phyloP scores from a whole-genome alignment of 2,797 vertebrate genomes.

The Gallinago stenura region DNA sequence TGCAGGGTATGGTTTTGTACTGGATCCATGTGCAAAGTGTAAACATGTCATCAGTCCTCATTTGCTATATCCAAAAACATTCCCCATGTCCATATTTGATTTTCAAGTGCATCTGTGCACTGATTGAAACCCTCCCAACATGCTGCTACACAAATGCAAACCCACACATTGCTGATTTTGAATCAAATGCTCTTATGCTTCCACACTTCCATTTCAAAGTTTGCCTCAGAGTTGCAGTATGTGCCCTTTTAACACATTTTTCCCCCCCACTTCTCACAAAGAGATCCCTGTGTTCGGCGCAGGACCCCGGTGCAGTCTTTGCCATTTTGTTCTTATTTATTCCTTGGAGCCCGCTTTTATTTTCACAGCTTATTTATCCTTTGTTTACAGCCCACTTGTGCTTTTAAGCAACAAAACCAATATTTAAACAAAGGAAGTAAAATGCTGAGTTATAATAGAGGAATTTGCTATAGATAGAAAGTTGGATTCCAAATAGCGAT shows the following conservation, averaged over 20 bases:
- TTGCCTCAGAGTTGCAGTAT: conserved; percentile 75
- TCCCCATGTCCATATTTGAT: conserved; percentile 83
- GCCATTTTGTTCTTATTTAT: conserved; percentile 69
- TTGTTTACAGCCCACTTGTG: conserved; percentile 67
- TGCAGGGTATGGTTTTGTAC: conserved; percentile 82
- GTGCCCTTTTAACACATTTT: conserved; percentile 64
- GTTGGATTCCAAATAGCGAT: conserved; percentile 54
- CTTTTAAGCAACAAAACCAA: conserved; percentile 71
- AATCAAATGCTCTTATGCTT: conserved; percentile 77
- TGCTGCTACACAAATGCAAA: conserved; percentile 81
- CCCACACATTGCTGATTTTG: conserved; percentile 81
- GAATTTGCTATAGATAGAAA: conserved; percentile 70
- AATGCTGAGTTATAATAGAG: conserved; percentile 62
- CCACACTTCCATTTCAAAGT: conserved; percentile 76
- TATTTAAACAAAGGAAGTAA: conserved; percentile 69
- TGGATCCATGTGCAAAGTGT: conserved; percentile 82
- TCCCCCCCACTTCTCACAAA: conserved; percentile 11
- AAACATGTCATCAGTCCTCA: conserved; percentile 84
- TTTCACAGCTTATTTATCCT: conserved; percentile 61
- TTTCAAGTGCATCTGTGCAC: conserved; percentile 85
- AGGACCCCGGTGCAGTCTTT: conserved; percentile 54
- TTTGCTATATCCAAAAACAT: conserved; percentile 84
- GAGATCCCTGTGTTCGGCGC: conserved; percentile 68
- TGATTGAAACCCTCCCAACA: conserved; percentile 83
- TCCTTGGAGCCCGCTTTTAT: conserved; percentile 71